These are phyloP conservation scores for Phenganax marumi DNA, from an alignment of 92 coral and sea anemone genomes.

Conservation along the genomic window DNA sequence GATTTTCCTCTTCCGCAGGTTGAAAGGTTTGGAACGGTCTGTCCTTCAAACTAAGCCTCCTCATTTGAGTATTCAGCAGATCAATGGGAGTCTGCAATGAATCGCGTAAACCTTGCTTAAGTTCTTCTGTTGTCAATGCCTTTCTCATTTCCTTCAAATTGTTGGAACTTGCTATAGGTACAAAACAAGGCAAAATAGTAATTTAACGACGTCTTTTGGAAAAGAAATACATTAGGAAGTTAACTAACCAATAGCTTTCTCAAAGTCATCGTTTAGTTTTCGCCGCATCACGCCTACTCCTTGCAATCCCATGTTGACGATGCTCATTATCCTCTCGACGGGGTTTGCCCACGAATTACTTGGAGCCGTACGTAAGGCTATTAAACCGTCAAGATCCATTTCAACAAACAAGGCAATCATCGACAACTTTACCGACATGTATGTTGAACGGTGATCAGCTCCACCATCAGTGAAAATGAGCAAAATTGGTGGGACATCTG, in stretches of 20 bases:
- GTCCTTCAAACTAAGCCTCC: conserved; percentile 11
- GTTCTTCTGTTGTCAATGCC: too few species aligned
- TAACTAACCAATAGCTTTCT: conserved; percentile 1
- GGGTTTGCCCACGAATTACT: conserved; percentile 50
- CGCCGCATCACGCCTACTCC: conserved; percentile 42
- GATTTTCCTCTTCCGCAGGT: conserved; percentile 8
- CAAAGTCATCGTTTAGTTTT: conserved; percentile 23
- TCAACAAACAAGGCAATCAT: conserved; percentile 21
- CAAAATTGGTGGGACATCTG: conserved; percentile 12
- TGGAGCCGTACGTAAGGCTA: conserved; percentile 37
- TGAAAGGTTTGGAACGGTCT: conserved; percentile 21
- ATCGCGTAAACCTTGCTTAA: too few species aligned
- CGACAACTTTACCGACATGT: conserved; percentile 42
- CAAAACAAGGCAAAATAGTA: too few species aligned
- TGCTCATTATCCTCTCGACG: conserved; percentile 49
- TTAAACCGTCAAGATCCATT: conserved; percentile 27
- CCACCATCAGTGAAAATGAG: conserved; percentile 42
- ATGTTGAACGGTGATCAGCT: conserved; percentile 35
- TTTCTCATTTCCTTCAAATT: too few species aligned
- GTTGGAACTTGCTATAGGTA: too few species aligned
- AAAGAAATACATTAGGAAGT: too few species aligned
- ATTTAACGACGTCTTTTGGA: too few species aligned
- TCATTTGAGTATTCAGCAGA: conserved; percentile 18
- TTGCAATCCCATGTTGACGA: conserved; percentile 46
- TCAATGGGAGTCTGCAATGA: too few species aligned